phyloP scores from a whole-genome alignment of 2,113 vertebrate species.

The Corythaeola cristata region DNA sequence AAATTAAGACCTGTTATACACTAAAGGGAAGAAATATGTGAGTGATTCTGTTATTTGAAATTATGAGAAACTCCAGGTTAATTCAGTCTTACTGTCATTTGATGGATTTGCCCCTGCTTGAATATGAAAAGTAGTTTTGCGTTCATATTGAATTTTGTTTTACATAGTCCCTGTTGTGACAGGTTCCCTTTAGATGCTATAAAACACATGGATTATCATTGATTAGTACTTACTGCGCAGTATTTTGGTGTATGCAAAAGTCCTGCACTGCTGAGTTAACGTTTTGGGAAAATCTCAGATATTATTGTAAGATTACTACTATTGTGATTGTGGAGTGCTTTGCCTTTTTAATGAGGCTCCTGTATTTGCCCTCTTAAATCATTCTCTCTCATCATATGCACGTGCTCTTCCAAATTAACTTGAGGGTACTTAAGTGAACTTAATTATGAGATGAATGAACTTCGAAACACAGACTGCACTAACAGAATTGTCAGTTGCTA shows the following conservation, averaged over 20 bases:
- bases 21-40: neutral
- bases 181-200: neutral
- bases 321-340: neutral
- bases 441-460: conserved; percentile 1
- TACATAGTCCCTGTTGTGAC: neutral
- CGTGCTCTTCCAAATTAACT: conserved; percentile 25
- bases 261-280: neutral
- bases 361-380: neutral
- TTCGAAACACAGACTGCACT: neutral
- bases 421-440: conserved; percentile 18
- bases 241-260: neutral
- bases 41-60: conserved; percentile 37
- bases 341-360: neutral
- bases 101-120: conserved; percentile 22
- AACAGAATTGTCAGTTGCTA: neutral
- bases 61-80: neutral
- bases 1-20: conserved; percentile 5
- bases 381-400: neutral
- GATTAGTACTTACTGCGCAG: neutral
- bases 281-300: conserved; percentile 27
- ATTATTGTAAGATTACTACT: neutral
- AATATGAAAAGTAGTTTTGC: conserved; percentile 24
- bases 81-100: conserved; percentile 34
- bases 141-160: conserved; percentile 12
- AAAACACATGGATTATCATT: neutral